Base-by-base conservation (phyloP, 2,113 vertebrate species). In the Phoenicopterus ruber region DNA sequence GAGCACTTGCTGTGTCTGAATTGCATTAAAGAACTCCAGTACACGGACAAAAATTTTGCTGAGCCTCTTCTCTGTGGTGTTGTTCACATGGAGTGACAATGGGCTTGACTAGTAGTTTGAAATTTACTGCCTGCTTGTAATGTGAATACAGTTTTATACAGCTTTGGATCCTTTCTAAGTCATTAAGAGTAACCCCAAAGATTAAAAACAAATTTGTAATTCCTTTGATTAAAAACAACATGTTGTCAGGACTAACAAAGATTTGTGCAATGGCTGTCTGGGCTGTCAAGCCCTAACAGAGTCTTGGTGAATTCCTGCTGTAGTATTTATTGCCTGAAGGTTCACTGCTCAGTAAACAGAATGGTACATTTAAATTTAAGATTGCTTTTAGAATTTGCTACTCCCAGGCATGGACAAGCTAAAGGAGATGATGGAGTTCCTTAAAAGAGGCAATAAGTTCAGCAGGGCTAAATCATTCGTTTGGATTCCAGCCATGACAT, bases 191-290 rank as follows among this genome's bases (percentile, higher is more conserved):
- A 95, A 96, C 50, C 55, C 17, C 24, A 44, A 92, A 94, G 95
- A 96, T 94, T 93, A 95, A 94, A 95, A 94, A 90, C 67, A 94
- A 96, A 96, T 93, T 94, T 96, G 90, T 96, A 94, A 90, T 96
- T 93, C 90, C 67, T 94, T 94, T 94, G 67, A 82, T 92, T 86
- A 22, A 25, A 85, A 93, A 87, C 82, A 42, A 25, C 61, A 25
- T 24, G 34, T 96, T 96, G 92, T 92, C 88, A 92, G 76, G 69
- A 66, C 86, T 96, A 86, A 95, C 86, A 95, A 96, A 92, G 96
- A 88, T 81, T 81, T 74, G 76, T 0, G 59, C 86, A 81, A 84
- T 83, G 80, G 92, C 90, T 96, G 92, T 76, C 90, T 86, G 62
- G 82, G 79, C 88, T 97, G 94, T 95, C 93, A 96, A 96, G 82